Evolutionary conservation across 1,140 invertebrate species (phyloP).

Genomic region (Ridgeia piscesae): DNA sequence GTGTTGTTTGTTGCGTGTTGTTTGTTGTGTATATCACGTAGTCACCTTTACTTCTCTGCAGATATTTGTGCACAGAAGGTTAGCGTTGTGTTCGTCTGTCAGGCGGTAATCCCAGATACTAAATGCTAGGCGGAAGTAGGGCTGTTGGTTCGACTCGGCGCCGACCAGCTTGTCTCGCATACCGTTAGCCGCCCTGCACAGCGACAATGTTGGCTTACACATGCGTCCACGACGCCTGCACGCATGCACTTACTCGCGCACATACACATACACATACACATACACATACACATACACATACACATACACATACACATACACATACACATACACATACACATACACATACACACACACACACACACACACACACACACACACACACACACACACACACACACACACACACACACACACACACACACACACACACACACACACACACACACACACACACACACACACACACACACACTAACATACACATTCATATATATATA

Average conservation of each 20-base stretch:
- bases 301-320: too few species aligned
- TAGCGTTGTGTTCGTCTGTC: constrained; percentile 74
- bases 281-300: too few species aligned
- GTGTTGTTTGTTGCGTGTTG: background rate
- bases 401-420: too few species aligned
- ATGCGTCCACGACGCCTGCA: too few species aligned
- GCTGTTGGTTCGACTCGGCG: constrained; percentile 63
- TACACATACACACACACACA: constrained; percentile 26
- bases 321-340: constrained; percentile 19
- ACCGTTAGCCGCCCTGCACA: constrained; percentile 55
- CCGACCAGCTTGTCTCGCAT: constrained; percentile 43
- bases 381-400: constrained; percentile 56
- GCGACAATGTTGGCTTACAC: background rate
- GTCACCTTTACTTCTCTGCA: constrained; percentile 73
- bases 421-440: too few species aligned
- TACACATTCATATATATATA: too few species aligned
- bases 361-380: constrained; percentile 57
- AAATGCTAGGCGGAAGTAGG: constrained; percentile 81
- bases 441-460: too few species aligned
- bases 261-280: too few species aligned
- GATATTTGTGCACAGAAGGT: constrained; percentile 77
- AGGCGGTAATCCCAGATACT: constrained; percentile 88
- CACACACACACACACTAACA: too few species aligned
- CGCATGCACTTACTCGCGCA: too few species aligned
- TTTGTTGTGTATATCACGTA: constrained; percentile 6